phyloP scores from a whole-genome alignment of 1,140 invertebrate genomes.

The Popillia japonica region DNA sequence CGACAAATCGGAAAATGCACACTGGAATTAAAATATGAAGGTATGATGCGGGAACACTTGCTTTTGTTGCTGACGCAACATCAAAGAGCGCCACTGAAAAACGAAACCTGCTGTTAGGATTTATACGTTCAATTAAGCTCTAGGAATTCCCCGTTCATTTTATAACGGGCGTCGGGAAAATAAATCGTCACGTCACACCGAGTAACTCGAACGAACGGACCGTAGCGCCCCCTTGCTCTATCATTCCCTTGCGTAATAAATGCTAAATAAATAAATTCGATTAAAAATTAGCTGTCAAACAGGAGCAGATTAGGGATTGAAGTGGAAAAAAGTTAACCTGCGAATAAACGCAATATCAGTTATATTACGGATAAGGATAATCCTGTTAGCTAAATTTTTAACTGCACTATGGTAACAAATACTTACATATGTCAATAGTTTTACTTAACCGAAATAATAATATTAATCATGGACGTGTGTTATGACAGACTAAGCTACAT shows the following conservation, averaged over 20 bases:
- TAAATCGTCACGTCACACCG: constrained; percentile 21
- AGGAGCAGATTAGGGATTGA: background rate
- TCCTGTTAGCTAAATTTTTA: too few relatives aligned
- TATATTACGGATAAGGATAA: too few relatives aligned
- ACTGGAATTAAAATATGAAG: too few relatives aligned
- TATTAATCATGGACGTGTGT: too few relatives aligned
- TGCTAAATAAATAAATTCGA: constrained; percentile 11
- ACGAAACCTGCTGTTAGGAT: constrained; percentile 11
- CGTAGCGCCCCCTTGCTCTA: background rate
- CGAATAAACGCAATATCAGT: too few relatives aligned
- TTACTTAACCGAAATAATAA: too few relatives aligned
- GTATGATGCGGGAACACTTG: too few relatives aligned
- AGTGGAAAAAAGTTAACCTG: background rate
- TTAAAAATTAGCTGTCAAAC: background rate
- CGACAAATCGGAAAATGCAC: too few relatives aligned
- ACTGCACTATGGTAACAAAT: too few relatives aligned
- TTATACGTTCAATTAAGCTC: constrained; percentile 26
- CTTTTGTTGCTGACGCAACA: background rate
- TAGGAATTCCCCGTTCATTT: constrained; percentile 15
- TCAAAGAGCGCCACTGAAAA: constrained; percentile 8
- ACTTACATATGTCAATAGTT: too few relatives aligned
- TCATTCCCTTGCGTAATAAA: background rate
- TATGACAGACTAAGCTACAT: too few relatives aligned
- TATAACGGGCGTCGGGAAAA: constrained; percentile 19
- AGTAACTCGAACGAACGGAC: background rate